Conservation (phyloP, 1,140 invertebrate genomes). For the Pogonomyrmex californicus region DNA sequence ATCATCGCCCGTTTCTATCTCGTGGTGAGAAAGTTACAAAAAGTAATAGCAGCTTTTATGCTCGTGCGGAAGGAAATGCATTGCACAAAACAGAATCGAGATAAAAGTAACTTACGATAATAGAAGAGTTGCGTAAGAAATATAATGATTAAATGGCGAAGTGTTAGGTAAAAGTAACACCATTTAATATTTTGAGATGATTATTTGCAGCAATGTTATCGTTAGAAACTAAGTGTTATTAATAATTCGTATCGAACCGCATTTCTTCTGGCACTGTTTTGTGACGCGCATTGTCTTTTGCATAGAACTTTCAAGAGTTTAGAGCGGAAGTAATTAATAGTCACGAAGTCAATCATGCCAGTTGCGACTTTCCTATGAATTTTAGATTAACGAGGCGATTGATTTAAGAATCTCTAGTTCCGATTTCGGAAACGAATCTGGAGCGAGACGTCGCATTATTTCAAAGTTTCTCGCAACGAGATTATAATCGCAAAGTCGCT, state of each 20-base stretch:
- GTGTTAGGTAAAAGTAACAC: not conserved
- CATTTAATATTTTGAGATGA: not conserved
- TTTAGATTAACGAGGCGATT: constrained; percentile 26
- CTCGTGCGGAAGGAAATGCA: constrained; percentile 21
- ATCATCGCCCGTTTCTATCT: constrained; percentile 43
- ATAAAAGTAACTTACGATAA: constrained; percentile 21
- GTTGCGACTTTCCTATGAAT: constrained; percentile 50
- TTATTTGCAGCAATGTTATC: not conserved
- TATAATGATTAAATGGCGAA: not conserved
- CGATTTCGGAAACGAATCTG: not conserved
- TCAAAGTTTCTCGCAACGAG: not conserved
- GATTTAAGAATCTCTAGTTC: constrained; percentile 18
- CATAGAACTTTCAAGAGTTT: not conserved
- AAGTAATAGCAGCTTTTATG: constrained; percentile 33
- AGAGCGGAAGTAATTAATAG: constrained; percentile 25
- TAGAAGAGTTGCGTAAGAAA: not conserved
- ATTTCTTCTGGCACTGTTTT: constrained; percentile 11
- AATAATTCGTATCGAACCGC: not conserved
- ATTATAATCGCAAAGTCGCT: not conserved
- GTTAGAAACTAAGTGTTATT: not conserved
- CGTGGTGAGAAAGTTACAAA: constrained; percentile 34
- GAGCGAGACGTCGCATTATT: not conserved
- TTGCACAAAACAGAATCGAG: constrained; percentile 1
- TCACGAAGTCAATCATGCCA: constrained; percentile 5
- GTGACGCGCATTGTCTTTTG: constrained; percentile 16